Conservation (phyloP, 2,888 invertebrate species). For the Parnassius smintheus region DNA sequence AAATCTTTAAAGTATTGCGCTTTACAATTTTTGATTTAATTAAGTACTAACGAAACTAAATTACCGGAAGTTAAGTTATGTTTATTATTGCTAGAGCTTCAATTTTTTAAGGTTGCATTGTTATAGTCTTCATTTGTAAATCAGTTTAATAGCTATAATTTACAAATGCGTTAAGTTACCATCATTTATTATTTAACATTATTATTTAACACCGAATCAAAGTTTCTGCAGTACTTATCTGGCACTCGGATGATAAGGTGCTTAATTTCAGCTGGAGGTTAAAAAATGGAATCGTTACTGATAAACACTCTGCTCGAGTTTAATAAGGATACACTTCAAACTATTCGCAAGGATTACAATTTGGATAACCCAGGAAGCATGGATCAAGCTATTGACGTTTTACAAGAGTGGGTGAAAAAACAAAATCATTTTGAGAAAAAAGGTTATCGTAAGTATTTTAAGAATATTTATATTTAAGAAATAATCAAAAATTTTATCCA, state of each 20-base stretch:
- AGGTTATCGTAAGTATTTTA: conserved; percentile 43
- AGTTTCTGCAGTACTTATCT: not conserved
- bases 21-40: too few relatives aligned
- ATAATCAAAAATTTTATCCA: too few relatives aligned
- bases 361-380: conserved; percentile 41
- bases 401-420: conserved; percentile 49
- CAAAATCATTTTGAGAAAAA: conserved; percentile 45
- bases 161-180: too few relatives aligned
- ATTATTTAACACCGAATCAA: not conserved
- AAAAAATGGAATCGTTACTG: conserved; percentile 36
- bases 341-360: conserved; percentile 39
- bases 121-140: too few relatives aligned
- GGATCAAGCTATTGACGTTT: conserved; percentile 41
- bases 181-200: not conserved
- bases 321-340: conserved; percentile 35
- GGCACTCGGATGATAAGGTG: not conserved
- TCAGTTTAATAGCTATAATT: too few relatives aligned
- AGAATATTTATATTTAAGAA: not conserved
- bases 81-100: too few relatives aligned
- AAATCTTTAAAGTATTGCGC: too few relatives aligned
- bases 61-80: too few relatives aligned
- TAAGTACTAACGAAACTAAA: too few relatives aligned
- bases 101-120: too few relatives aligned
- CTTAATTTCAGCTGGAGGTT: not conserved
- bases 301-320: conserved; percentile 34